Conservation (phyloP, 2,797 vertebrate genomes). For the Molossus molossus region DNA sequence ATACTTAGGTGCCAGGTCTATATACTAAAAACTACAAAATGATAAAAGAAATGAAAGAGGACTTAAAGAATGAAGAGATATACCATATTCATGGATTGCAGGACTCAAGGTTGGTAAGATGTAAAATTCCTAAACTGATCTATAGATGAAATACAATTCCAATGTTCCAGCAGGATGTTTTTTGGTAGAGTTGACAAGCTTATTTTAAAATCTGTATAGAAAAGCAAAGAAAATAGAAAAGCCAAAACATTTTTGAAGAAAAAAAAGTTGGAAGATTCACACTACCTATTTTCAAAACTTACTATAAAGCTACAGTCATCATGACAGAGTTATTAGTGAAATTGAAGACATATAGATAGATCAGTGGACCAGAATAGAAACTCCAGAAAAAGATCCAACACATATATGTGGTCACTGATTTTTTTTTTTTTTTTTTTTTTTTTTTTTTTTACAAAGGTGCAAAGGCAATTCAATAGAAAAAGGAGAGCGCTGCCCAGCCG, state of each 20-base stretch:
- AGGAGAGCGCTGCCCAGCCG: not conserved
- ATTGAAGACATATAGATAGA: not conserved
- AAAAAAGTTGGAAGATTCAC: conserved; percentile 20
- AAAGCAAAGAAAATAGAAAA: conserved; percentile 50
- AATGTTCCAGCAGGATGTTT: conserved; percentile 2
- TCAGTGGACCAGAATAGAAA: not conserved
- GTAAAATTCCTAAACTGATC: not conserved
- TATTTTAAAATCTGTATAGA: conserved; percentile 33
- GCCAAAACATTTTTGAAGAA: not conserved
- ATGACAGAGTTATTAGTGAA: not conserved
- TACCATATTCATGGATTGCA: not conserved
- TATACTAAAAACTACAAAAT: conserved; percentile 42
- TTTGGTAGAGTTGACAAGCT: not conserved
- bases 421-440: not conserved
- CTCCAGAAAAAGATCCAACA: not conserved
- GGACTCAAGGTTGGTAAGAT: conserved; percentile 6
- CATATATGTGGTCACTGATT: not conserved
- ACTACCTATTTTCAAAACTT: conserved; percentile 11
- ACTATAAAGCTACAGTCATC: not conserved
- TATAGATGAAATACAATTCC: conserved; percentile 21
- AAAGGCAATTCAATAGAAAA: not conserved
- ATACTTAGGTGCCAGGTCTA: not conserved
- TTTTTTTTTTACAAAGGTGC: not conserved
- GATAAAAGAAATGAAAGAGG: conserved; percentile 49
- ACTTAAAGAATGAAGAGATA: not conserved